Evolutionary conservation across 1,140 invertebrate species (phyloP), one percentile per base, ranked within the genome.

Genomic region (Ectropis grisescens): DNA sequence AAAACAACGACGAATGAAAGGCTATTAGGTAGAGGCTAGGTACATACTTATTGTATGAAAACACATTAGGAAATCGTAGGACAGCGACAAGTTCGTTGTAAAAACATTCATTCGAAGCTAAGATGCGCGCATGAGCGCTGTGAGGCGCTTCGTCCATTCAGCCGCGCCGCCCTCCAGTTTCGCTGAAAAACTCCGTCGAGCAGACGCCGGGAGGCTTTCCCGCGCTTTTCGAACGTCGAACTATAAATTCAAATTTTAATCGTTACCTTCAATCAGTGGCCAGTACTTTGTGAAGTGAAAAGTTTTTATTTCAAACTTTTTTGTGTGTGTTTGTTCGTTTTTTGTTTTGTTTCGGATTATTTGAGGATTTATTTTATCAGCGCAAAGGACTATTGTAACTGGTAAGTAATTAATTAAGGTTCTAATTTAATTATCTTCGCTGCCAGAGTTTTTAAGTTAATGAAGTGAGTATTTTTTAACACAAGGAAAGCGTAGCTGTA

Each of bases 101-200:
- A 39, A 50, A 45, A 41, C 25, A 46, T n/a, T n/a, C n/a, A 6
- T n/a, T 26, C 10, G 4, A 26, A 10, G 24, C 24, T 48, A 30
- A 16, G 39, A 36, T 49, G 37, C 46, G 69, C 69, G 69, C 69
- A 74, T 74, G 69, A 68, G 34, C 60, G 58, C 24, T 30, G 38
- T 23, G 29, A 15, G 19, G 14, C 25, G n/a, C n/a, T n/a, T 39
- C 39, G 39, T 52, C 39, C 56, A 59, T 58, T 66, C 55, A 65
- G 39, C 41, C 45, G 47, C 52, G 43, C 33, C 53, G 47, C 45
- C 51, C 58, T 65, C 58, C 65, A 74, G 69, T 74, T 48, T 51
- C 41, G 16, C 56, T 68, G 56, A 59, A 70, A 66, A 53, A 38
- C 43, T 47, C 36, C 37, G 47, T 38, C 28, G 54, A 41, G 41